Base-by-base conservation (phyloP, 1,140 invertebrate species). In the Pachyrhynchus sulphureomaculatus region DNA sequence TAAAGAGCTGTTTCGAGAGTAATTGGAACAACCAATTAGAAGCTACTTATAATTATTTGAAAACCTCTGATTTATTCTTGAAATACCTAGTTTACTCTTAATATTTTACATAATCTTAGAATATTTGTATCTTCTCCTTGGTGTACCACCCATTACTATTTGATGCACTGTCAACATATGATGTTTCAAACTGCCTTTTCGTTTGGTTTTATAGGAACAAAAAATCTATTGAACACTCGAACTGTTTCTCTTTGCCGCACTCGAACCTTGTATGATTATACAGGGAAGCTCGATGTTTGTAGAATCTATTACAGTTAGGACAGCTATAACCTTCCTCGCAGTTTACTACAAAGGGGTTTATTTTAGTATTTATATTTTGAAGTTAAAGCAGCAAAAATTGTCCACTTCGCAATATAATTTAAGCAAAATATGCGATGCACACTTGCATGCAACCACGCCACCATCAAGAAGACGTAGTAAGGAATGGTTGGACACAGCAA, bases 251-350 rank as follows among this genome's bases (percentile, higher is more conserved):
- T 65, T 85, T 83, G 10, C 84, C 83, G 71, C 87, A 89, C 70
- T 88, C 86, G 71, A 83, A 87, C 60, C 82, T 85, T 61, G 80
- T 81, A 65, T 88, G 86, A 51, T 83, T 77, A 67, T 80, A 80
- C 57, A 84, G 72, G 18, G 79, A 81, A 57, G 78, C 76, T 47
- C 79, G 79, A 72, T 81, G 78, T 71, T 80, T 80, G 71, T 82
- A 82, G 60, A 77, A 77, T 70, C 82, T 82, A 26, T 81, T 79
- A 69, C 83, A 85, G 4, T 33, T 64, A n/a, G 51, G 47, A 65
- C 63, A 65, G 12, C 18, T 18, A 29, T 61, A 53, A 42, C 58
- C 58, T 61, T 6, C 12, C 5, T 29, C n/a, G n/a, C n/a, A n/a
- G n/a, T n/a, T n/a, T n/a, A n/a, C n/a, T n/a, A n/a, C n/a, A n/a